Percentiles rank a stretch among this genome's conserved stretches.
Conservation (phyloP, 2,797 vertebrate species). For the Sebastes matsubarae region DNA sequence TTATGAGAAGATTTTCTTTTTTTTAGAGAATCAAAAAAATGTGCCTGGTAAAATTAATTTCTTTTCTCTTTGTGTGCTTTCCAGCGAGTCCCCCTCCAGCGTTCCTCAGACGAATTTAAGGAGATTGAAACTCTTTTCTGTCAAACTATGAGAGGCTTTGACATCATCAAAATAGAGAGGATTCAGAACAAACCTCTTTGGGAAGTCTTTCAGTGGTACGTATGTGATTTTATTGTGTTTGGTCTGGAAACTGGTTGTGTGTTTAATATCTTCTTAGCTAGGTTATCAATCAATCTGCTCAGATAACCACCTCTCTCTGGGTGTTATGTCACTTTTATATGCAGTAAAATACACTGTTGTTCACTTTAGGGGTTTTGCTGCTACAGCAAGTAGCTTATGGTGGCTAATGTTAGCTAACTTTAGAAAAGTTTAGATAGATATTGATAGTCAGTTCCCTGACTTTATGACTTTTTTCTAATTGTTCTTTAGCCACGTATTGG, state of each 20-base stretch:
- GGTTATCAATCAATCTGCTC: background rate
- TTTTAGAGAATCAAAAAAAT: too few relatives aligned
- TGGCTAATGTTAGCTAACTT: background rate
- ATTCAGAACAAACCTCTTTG: constrained; percentile 85
- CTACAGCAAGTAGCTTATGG: background rate
- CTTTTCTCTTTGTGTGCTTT: background rate
- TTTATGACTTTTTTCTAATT: background rate
- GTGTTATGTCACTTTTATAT: background rate
- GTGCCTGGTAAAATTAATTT: background rate
- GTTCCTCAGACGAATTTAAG: constrained; percentile 74
- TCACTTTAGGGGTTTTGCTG: background rate
- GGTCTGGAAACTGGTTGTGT: background rate
- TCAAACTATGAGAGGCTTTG: constrained; percentile 81
- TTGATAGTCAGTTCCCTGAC: background rate
- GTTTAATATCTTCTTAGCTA: background rate
- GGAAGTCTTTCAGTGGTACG: constrained; percentile 89
- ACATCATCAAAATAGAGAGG: constrained; percentile 75
- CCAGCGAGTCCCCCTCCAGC: constrained; percentile 65
- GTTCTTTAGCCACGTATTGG: background rate
- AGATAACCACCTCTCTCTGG: background rate
- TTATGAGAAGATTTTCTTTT: too few relatives aligned
- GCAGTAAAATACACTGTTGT: background rate
- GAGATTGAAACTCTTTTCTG: constrained; percentile 78
- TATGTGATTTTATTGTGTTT: background rate
- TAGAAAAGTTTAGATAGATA: background rate